Conservation (phyloP, 2,888 invertebrate genomes). For the Conchocele bisecta region DNA sequence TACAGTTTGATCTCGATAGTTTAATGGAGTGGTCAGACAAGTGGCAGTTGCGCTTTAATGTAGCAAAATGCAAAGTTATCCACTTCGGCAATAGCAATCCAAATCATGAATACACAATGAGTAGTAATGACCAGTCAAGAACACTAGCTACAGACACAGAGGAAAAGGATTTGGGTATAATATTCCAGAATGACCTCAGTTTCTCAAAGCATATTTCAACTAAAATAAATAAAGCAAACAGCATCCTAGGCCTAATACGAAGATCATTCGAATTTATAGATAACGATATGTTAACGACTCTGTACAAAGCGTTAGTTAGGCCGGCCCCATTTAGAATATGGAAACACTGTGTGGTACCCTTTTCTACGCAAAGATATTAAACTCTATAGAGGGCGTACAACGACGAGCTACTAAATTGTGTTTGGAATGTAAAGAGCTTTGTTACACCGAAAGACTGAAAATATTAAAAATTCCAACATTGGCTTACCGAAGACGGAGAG, state of each 20-base stretch:
- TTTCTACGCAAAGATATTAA: not conserved
- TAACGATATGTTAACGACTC: not conserved
- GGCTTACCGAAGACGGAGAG: not conserved
- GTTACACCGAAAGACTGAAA: conserved; percentile 1
- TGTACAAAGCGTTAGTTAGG: not conserved
- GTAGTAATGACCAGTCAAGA: not conserved
- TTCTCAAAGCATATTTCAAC: not conserved
- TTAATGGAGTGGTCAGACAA: too few species aligned
- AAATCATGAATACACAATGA: not conserved
- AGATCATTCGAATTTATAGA: not conserved
- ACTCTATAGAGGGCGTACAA: conserved; percentile 10
- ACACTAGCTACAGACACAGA: not conserved
- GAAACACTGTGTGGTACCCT: not conserved
- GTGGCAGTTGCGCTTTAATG: not conserved
- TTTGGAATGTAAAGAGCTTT: not conserved
- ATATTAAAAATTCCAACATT: conserved; percentile 7
- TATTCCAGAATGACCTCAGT: not conserved
- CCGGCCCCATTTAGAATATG: not conserved
- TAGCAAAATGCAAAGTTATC: not conserved
- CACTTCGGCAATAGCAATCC: not conserved
- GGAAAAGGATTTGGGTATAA: not conserved
- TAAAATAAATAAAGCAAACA: not conserved
- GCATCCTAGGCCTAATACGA: not conserved
- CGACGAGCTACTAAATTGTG: conserved; percentile 12
- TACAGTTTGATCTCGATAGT: not conserved